Conservation (phyloP, 2,797 vertebrate genomes). For the Protosalanx chinensis region DNA sequence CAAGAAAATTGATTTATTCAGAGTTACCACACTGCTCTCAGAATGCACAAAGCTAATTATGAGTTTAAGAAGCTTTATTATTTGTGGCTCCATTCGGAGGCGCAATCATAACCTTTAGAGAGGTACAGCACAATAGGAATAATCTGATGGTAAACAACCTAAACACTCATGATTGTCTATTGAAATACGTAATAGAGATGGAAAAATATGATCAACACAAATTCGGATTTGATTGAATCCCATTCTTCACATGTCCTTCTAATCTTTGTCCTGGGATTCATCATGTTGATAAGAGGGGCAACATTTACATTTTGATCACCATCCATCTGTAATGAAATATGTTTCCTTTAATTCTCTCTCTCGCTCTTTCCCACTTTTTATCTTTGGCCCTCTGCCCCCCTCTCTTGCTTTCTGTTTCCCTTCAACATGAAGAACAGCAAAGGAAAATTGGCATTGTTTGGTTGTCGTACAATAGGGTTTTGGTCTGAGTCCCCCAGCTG, state of each 20-base stretch:
- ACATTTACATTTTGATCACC: not conserved
- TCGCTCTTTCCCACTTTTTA: not conserved
- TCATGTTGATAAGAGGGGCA: not conserved
- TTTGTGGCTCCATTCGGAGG: no score
- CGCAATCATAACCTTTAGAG: not conserved
- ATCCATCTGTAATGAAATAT: not conserved
- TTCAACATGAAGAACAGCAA: no score
- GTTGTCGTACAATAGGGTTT: slow-evolving; percentile 12
- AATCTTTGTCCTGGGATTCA: not conserved
- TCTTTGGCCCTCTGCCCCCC: not conserved
- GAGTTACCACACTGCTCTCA: not conserved
- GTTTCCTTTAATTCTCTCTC: not conserved
- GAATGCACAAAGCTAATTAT: no score
- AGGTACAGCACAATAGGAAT: slow-evolving; percentile 3
- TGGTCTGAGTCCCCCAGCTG: slow-evolving; percentile 27
- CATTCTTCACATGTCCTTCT: not conserved
- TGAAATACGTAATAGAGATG: not conserved
- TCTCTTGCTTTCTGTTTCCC: no score
- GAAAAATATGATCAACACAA: not conserved
- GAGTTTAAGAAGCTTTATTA: no score
- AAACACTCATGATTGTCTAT: not conserved
- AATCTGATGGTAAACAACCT: not conserved
- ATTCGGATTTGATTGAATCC: not conserved
- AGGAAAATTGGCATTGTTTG: slow-evolving; percentile 17
- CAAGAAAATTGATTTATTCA: not conserved